phyloP scores from a whole-genome alignment of 2,888 invertebrate genomes.

The Euclidia mi region DNA sequence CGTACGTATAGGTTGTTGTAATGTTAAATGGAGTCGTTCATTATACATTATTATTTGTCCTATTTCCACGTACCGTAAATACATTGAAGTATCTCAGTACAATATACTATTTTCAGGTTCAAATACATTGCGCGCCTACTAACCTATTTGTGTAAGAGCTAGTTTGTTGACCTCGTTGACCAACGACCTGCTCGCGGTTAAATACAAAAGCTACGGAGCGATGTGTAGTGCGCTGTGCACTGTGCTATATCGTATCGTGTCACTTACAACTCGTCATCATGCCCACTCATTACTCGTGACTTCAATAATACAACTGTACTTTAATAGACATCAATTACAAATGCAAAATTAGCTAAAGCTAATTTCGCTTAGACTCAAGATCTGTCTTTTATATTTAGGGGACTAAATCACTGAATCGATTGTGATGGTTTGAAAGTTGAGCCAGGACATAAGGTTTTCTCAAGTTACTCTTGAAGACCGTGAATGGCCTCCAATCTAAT shows the following conservation, averaged over 20 bases:
- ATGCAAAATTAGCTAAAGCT: no score
- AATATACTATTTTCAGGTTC: constrained; percentile 60
- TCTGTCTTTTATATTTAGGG: no score
- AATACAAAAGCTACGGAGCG: constrained; percentile 61
- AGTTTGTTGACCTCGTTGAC: constrained; percentile 79
- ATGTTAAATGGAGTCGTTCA: constrained; percentile 3
- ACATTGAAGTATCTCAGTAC: constrained; percentile 29
- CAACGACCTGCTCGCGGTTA: constrained; percentile 67
- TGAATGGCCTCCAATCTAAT: no score
- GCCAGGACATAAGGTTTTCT: no score
- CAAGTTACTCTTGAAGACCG: no score
- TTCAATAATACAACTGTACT: background rate
- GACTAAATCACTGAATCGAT: no score
- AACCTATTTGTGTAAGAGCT: constrained; percentile 69
- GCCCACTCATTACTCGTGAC: constrained; percentile 26
- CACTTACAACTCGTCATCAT: constrained; percentile 44
- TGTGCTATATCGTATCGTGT: constrained; percentile 30
- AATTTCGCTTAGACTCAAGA: no score
- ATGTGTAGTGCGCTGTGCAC: constrained; percentile 41
- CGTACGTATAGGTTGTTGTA: constrained; percentile 10
- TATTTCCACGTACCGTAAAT: constrained; percentile 31
- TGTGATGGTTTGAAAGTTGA: no score
- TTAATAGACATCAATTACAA: no score
- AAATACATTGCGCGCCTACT: constrained; percentile 59
- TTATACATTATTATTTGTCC: constrained; percentile 9